Base-by-base conservation (phyloP, 2,113 vertebrate genomes). In the Gnathochromis pfefferi region DNA sequence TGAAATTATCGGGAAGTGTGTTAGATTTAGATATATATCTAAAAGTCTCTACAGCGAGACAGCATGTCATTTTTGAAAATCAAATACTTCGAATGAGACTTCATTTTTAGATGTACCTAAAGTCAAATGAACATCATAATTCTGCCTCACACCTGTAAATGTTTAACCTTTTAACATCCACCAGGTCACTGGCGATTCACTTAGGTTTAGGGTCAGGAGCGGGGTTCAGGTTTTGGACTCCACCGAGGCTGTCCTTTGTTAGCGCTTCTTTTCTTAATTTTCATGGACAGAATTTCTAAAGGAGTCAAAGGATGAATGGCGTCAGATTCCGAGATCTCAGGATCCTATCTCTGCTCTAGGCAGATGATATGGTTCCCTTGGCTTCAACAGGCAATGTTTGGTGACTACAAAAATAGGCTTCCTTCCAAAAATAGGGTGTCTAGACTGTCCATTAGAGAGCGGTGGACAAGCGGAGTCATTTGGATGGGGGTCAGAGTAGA, bases 191-290 rank as follows among this genome's bases (percentile, higher is more conserved):
- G 68, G 3, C 38, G 5, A 45, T 17, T 45, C 3, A 26, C 21
- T 26, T 73, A 73, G 68, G 40, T 42, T 70, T 73, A 45, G 40
- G 38, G 38, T 23, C 10, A 65, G 33, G 60, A 65, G 33, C 6
- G 0, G 19, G 60, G 4, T 38, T 65, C 7, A 0, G 33, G 33
- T 65, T 65, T 68, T 23, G 11, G 35, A 68, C 35, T 40, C 63
- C 63, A 40, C n/a, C 3, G 0, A 40, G n/a, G 7, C 35, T 23
- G 63, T 23, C 11, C n/a, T 40, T 68, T 8, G n/a, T 40, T 13
- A 40, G 19, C 3, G 11, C 7, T 68, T 16, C 55, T 28, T 26
- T 58, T 58, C 55, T 58, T 58, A 58, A 28, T 58, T 68, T 68
- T 9, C 35, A 14, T 40, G 12, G 7, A 23, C 35, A 68, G 63